These are phyloP conservation scores for Caerostris extrusa DNA, from an alignment of 1,140 invertebrate species.

Conservation along the genomic window DNA sequence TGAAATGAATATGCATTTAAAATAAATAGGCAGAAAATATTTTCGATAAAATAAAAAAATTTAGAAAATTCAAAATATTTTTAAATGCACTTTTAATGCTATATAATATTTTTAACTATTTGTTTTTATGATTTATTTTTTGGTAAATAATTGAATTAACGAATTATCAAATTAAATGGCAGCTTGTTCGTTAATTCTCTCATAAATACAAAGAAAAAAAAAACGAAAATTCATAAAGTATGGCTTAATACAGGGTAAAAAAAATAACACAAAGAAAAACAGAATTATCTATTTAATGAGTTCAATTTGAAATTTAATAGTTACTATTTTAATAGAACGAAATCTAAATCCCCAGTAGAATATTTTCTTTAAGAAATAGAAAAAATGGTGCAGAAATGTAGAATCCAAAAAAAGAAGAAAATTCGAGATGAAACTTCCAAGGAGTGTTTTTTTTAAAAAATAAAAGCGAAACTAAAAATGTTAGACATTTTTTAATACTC, in stretches of 20 bases:
- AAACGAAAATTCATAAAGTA: neutral
- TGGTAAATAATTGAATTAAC: constrained; percentile 7
- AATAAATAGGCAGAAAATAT: too few relatives aligned
- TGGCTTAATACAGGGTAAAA: too few relatives aligned
- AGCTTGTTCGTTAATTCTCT: too few relatives aligned
- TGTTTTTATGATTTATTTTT: neutral
- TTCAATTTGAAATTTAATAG: constrained; percentile 36
- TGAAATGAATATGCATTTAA: too few relatives aligned
- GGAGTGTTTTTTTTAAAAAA: neutral
- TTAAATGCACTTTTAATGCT: too few relatives aligned
- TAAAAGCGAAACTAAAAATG: constrained; percentile 13
- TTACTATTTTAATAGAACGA: neutral
- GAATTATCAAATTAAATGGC: constrained; percentile 31
- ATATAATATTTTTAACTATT: neutral
- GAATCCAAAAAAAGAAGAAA: neutral
- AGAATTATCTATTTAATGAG: constrained; percentile 26
- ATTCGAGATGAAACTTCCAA: neutral
- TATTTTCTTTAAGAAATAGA: too few relatives aligned
- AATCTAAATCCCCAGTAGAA: neutral
- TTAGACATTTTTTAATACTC: neutral
- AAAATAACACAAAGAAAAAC: neutral
- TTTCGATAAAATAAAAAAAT: too few relatives aligned
- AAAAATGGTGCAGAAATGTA: neutral
- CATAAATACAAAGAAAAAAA: too few relatives aligned
- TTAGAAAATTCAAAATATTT: too few relatives aligned